Evolutionary conservation across 2,113 vertebrate species (phyloP).

Genomic region (Murina feae): DNA sequence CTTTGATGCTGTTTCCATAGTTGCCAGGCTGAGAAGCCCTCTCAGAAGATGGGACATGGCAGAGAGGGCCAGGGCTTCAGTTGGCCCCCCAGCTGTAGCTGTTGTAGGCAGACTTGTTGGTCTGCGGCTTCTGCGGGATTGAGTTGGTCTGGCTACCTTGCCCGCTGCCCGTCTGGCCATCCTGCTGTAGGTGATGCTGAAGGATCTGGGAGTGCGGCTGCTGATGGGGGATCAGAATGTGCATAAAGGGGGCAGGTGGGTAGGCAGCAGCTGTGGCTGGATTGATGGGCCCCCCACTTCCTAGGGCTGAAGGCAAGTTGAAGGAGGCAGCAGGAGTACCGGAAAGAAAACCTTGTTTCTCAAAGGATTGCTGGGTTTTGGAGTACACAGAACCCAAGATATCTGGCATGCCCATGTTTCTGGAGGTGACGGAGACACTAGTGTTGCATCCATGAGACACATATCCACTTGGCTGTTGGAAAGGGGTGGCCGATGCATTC

Average conservation of each 20-base stretch:
- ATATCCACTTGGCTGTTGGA: constrained; percentile 96
- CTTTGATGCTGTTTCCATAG: constrained; percentile 72
- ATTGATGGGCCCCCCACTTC: constrained; percentile 94
- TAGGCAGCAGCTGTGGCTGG: constrained; percentile 91
- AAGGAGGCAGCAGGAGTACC: constrained; percentile 94
- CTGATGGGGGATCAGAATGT: constrained; percentile 97
- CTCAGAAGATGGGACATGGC: constrained; percentile 68
- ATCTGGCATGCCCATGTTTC: constrained; percentile 97
- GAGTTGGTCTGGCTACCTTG: constrained; percentile 95
- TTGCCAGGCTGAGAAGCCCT: constrained; percentile 74
- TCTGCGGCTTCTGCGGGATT: constrained; percentile 97
- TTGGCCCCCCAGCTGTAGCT: constrained; percentile 98
- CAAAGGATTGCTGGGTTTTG: constrained; percentile 98
- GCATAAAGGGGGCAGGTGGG: constrained; percentile 95
- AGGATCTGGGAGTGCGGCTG: constrained; percentile 97
- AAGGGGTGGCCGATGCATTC: constrained; percentile 93
- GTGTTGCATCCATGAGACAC: constrained; percentile 96
- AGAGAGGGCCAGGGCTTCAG: constrained; percentile 79
- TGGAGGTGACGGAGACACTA: constrained; percentile 97
- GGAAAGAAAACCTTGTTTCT: constrained; percentile 98
- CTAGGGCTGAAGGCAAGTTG: constrained; percentile 95
- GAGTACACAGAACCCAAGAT: constrained; percentile 99
- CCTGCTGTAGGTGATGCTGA: constrained; percentile 97
- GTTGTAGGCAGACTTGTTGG: constrained; percentile 97
- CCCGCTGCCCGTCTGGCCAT: constrained; percentile 93